These are phyloP conservation scores for Cynodonichthys magdalenae DNA, from an alignment of 2,797 vertebrate genomes.

Conservation along the genomic window DNA sequence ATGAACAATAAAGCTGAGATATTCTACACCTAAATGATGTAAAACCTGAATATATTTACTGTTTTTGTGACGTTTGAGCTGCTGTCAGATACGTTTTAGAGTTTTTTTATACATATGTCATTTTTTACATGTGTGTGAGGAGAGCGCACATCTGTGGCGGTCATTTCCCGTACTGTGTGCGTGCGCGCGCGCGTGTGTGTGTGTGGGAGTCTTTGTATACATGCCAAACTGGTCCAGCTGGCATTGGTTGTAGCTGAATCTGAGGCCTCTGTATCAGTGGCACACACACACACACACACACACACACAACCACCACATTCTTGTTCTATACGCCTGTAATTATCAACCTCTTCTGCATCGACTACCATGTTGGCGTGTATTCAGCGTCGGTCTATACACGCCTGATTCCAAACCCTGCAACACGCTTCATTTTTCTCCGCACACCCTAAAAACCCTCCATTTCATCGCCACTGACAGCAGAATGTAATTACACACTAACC, in stretches of 20 bases:
- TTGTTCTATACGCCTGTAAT: conserved; percentile 74
- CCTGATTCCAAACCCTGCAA: conserved; percentile 73
- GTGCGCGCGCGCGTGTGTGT: conserved; percentile 27
- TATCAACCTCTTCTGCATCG: conserved; percentile 79
- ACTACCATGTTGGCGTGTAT: conserved; percentile 72
- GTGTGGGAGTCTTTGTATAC: conserved; percentile 65
- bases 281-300: conserved; percentile 42
- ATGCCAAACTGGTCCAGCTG: conserved; percentile 75
- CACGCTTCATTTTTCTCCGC: conserved; percentile 68
- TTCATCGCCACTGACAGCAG: conserved; percentile 63
- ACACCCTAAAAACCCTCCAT: conserved; percentile 61
- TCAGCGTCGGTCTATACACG: conserved; percentile 70
- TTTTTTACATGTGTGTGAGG: conserved; percentile 42
- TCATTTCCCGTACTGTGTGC: conserved; percentile 43
- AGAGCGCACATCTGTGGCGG: conserved; percentile 42
- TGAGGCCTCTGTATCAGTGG: conserved; percentile 66
- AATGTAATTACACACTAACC: conserved; percentile 72
- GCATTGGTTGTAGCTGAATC: conserved; percentile 68
- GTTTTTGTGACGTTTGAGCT: conserved; percentile 1
- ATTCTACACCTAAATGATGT: neutral
- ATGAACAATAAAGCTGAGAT: too few species aligned
- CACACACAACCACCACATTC: conserved; percentile 51
- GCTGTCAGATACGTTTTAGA: conserved; percentile 17
- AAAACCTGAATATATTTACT: neutral
- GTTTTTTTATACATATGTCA: conserved; percentile 24